Evolutionary conservation across 2,888 invertebrate genomes (phyloP), one percentile per base, ranked within the genome.

Genomic region (Cephalotes varians): DNA sequence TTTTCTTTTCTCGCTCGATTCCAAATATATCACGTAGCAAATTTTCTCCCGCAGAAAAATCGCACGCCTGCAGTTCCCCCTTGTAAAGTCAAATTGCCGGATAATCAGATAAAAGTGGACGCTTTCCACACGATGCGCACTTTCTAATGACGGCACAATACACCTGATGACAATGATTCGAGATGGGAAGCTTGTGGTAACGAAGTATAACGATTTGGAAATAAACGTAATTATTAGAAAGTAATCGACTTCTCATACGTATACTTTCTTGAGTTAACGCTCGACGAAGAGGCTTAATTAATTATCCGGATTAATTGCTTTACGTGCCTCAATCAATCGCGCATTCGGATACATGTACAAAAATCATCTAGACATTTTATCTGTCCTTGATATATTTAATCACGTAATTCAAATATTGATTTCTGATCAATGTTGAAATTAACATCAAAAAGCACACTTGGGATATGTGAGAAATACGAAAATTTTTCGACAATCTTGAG

Each of bases 61-160:
- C 71, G 28, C 65, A 56, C 49, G 40, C 37, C 44, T 37, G 76
- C 74, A 15, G 12, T 65, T 47, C 31, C 34, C 15, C 28, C 25
- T 31, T 34, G 25, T 18, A 47, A 54, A 51, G 69, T 21, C 58
- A 69, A 58, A 71, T 82, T 82, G 81, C 80, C 58, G 86, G 83
- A 82, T 67, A 73, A 87, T 86, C 85, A 77, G 62, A 72, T 81
- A 84, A 73, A 76, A 77, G 72, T 72, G 64, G 81, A 85, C 82
- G 81, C 82, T 89, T 89, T 89, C 88, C 86, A 82, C 62, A 82
- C 34, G 62, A 79, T 37, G 67, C 56, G 71, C 81, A 82, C 88
- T 89, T 89, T 90, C 90, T 89, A 89, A 85, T 56, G 69, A 79
- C 77, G 71, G 88, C 58, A 81, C 84, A 82, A 80, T 83, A 65